Evolutionary conservation across 2,797 vertebrate genomes (phyloP).

Genomic region (Nasua narica): DNA sequence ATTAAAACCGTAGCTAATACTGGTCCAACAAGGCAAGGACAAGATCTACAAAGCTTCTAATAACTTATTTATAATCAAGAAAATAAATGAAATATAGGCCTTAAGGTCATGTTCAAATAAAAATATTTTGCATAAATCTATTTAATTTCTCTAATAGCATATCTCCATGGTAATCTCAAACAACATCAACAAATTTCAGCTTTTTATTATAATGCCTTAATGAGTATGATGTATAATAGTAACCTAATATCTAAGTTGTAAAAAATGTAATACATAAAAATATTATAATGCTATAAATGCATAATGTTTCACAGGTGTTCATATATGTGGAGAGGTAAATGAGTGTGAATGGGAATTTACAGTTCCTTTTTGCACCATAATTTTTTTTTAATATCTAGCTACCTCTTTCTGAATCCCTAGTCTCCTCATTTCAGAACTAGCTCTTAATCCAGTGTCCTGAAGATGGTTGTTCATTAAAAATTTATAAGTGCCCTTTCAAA

Average conservation of each 20-base stretch:
- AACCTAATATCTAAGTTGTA: not conserved
- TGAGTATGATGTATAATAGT: not conserved
- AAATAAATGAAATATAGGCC: not conserved
- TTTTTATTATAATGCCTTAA: not conserved
- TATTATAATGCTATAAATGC: not conserved
- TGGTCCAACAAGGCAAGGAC: not conserved
- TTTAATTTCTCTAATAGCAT: not conserved
- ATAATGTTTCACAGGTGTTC: not conserved
- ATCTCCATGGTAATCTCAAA: not conserved
- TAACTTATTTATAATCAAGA: not conserved
- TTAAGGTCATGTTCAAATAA: not conserved
- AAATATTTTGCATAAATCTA: not conserved
- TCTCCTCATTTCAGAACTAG: not conserved
- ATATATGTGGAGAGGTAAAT: not conserved
- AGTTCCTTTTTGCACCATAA: not conserved
- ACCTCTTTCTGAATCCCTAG: not conserved
- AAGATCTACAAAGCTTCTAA: not conserved
- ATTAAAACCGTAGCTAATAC: not conserved
- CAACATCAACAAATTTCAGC: not conserved
- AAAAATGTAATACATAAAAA: not conserved
- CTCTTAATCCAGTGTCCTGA: not conserved
- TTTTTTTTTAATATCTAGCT: fast-evolving
- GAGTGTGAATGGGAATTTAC: fast-evolving
- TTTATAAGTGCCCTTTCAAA: not conserved
- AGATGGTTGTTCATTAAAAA: not conserved